These are phyloP conservation scores for Podarcis muralis DNA, from an alignment of 2,113 vertebrate genomes.

Conservation along the genomic window DNA sequence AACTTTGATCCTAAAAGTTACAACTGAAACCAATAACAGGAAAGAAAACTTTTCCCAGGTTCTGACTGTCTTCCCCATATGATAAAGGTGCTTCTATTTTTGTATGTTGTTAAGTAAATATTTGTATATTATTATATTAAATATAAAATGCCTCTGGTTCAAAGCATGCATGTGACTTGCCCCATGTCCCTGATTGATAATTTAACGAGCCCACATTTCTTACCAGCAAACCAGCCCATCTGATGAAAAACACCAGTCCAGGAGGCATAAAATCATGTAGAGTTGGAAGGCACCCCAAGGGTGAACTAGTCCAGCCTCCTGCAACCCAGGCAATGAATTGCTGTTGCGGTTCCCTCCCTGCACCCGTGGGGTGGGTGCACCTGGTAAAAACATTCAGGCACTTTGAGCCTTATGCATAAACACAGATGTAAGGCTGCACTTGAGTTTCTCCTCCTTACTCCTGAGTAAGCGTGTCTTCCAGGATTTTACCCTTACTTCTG, in stretches of 20 bases:
- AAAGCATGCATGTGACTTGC: constrained; percentile 81
- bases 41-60: constrained; percentile 52
- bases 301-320: neutral
- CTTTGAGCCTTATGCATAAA: too few species aligned
- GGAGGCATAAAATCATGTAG: too few species aligned
- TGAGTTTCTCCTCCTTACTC: neutral
- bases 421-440: neutral
- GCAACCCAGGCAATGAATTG: fast-evolving
- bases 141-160: constrained; percentile 82
- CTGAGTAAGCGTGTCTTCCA: neutral
- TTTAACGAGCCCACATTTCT: neutral
- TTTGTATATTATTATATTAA: constrained; percentile 87
- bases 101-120: constrained; percentile 94
- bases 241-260: too few species aligned
- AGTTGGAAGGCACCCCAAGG: too few species aligned
- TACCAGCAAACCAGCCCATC: neutral
- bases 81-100: constrained; percentile 91
- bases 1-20: neutral
- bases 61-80: constrained; percentile 80
- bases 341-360: fast-evolving
- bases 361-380: neutral
- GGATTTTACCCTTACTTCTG: neutral
- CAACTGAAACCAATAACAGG: constrained; percentile 8
- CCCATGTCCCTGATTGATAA: constrained; percentile 29
- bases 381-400: neutral